Evolutionary conservation across 2,113 vertebrate species (phyloP).

Genomic region (Parotia lawesii): DNA sequence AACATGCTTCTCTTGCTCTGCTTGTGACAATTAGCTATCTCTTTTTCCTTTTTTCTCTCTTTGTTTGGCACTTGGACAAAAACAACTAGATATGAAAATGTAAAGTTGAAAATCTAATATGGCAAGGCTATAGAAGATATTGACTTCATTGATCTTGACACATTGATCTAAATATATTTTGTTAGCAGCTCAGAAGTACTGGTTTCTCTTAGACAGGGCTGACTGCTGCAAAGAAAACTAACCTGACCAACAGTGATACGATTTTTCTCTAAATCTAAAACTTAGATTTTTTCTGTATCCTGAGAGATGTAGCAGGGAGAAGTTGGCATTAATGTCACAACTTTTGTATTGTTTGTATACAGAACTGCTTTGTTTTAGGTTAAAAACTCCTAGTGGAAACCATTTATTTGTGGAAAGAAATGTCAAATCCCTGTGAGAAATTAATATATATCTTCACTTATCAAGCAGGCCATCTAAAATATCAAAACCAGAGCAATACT

Average conservation of each 20-base stretch:
- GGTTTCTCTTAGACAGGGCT: not conserved
- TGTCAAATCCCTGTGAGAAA: not conserved
- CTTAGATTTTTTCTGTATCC: not conserved
- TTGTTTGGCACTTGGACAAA: not conserved
- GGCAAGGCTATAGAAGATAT: not conserved
- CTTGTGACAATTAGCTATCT: not conserved
- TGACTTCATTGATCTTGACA: not conserved
- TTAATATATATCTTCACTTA: not conserved
- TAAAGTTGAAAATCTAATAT: not conserved
- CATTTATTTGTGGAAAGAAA: not conserved
- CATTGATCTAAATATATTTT: not conserved
- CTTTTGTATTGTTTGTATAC: not conserved
- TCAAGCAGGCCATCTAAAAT: not conserved
- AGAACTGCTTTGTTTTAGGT: not conserved
- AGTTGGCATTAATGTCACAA: not conserved
- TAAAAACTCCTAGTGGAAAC: not conserved
- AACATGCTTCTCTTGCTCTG: not conserved
- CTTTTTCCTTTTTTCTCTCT: not conserved
- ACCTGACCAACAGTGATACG: not conserved
- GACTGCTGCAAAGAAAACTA: not conserved
- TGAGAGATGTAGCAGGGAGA: not conserved
- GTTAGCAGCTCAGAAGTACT: not conserved
- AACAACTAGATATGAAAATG: not conserved
- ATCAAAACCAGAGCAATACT: not conserved
- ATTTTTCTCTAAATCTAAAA: not conserved